A percentile compares a stretch with the other conserved stretches of the same genome.
These are phyloP conservation scores for Trachelipus rathkii DNA, from an alignment of 1,140 invertebrate genomes.

Conservation along the genomic window DNA sequence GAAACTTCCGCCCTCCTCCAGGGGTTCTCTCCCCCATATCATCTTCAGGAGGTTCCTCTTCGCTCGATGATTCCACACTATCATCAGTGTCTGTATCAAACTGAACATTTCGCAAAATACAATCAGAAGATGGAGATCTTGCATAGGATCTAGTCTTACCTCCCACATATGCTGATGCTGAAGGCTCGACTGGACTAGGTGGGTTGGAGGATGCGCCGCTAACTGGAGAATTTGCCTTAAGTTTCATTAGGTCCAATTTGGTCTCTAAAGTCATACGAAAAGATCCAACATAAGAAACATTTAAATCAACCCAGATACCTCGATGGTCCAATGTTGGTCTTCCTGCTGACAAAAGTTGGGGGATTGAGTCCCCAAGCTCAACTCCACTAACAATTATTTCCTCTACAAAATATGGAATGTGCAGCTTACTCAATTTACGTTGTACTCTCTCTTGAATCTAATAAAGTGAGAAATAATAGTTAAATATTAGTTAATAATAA, in stretches of 20 bases:
- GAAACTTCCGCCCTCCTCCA: conserved; percentile 38
- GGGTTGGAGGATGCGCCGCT: conserved; percentile 12
- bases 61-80: conserved; percentile 83
- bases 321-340: conserved; percentile 74
- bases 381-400: conserved; percentile 71
- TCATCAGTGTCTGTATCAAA: conserved; percentile 85
- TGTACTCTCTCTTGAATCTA: conserved; percentile 72
- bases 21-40: conserved; percentile 28
- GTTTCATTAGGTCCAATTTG: conserved; percentile 88
- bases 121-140: conserved; percentile 34
- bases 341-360: conserved; percentile 68
- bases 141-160: conserved; percentile 26
- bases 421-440: conserved; percentile 69
- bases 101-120: conserved; percentile 53
- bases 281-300: conserved; percentile 82
- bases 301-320: conserved; percentile 89
- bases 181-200: conserved; percentile 25
- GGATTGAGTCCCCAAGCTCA: conserved; percentile 68
- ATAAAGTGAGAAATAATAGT: not conserved
- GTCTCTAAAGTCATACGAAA: conserved; percentile 89
- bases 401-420: conserved; percentile 83
- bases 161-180: not conserved
- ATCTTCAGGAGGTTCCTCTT: conserved; percentile 61
- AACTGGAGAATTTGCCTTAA: conserved; percentile 52
- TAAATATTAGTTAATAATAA: not conserved